Base-by-base conservation (phyloP, 35 echinoderm and acorn worm species). In the Apostichopus japonicus region DNA sequence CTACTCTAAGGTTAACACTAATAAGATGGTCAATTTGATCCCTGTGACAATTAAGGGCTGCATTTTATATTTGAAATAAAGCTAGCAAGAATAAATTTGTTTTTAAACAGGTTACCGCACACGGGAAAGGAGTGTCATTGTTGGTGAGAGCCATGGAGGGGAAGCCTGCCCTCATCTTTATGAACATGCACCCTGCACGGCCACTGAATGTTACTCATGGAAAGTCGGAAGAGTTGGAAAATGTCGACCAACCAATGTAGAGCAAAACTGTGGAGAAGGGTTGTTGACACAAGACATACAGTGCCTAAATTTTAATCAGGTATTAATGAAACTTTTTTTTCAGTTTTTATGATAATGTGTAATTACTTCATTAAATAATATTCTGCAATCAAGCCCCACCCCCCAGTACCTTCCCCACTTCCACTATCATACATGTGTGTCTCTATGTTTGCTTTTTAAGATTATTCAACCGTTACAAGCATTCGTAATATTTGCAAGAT, bases 191-290 rank as follows among this genome's bases (percentile, higher is more conserved):
- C 92, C 94, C 2, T 98, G 97, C 58, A 86, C 94, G 57, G 65
- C 84, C 4, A 77, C 91, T 17, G 62, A 58, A 54, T 99, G 97
- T 79, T 99, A 88, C 92, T 55, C 88, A 33, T 99, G 97, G 97
- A 59, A 81, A 14, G 83, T 84, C 0, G 92, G 94, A 1, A 81
- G 90, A 77, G 27, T 86, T 4, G 91, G 87, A 11, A 72, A 77
- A 2, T 96, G 95, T 71, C 59, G 90, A 10, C 91, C 88, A 11
- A 77, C 11, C 23, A 83, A 93, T 54, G 53, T 53, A 44, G 79
- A 93, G 78, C 84, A n/a, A 8, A 83, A 78, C 71, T 99, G 97
- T 87, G 97, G 97, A 17, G 82, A 76, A 8, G 97, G 97, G 5
- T 81, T 87, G 58, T 92, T 89, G 77, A 96, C 65, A 22, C 89